Percentiles rank a stretch among this genome's conserved stretches.
Conservation (phyloP, 2,888 invertebrate species). For the Auanema sp. region DNA sequence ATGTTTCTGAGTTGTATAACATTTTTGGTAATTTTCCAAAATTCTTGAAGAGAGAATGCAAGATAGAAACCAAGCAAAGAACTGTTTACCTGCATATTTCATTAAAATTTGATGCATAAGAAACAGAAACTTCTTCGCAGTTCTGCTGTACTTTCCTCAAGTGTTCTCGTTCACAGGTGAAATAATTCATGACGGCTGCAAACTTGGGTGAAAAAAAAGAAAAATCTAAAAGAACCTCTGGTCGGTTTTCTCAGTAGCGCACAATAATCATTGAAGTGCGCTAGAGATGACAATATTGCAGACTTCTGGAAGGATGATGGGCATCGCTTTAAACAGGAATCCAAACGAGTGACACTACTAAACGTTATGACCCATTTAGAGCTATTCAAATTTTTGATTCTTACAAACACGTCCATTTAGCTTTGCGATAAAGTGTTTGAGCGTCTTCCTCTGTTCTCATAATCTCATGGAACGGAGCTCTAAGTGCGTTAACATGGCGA, state of each 20-base stretch:
- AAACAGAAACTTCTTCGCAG: background rate
- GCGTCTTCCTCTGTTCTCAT: constrained; percentile 1
- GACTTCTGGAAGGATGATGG: background rate
- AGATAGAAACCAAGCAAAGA: too few species aligned
- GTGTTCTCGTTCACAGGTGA: constrained; percentile 2
- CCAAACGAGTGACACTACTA: background rate
- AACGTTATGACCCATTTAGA: background rate
- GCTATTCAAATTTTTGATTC: background rate
- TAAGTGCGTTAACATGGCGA: background rate
- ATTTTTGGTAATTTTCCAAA: constrained; percentile 1
- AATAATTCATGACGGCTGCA: constrained; percentile 1
- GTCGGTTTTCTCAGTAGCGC: background rate
- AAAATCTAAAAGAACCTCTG: background rate
- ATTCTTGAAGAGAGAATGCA: background rate
- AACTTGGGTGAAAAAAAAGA: background rate
- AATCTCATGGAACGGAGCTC: constrained; percentile 1
- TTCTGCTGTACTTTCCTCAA: background rate
- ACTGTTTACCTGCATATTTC: constrained; percentile 2
- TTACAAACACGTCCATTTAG: constrained; percentile 2
- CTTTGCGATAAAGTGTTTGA: background rate
- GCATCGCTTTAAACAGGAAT: background rate
- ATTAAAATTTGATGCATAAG: background rate
- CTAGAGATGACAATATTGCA: background rate
- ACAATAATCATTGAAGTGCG: constrained; percentile 2
- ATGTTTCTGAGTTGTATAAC: background rate